A percentile compares a stretch with the other conserved stretches of the same genome.
phyloP scores from a whole-genome alignment of 1,140 invertebrate genomes.

The Dolichoris vasculosae region DNA sequence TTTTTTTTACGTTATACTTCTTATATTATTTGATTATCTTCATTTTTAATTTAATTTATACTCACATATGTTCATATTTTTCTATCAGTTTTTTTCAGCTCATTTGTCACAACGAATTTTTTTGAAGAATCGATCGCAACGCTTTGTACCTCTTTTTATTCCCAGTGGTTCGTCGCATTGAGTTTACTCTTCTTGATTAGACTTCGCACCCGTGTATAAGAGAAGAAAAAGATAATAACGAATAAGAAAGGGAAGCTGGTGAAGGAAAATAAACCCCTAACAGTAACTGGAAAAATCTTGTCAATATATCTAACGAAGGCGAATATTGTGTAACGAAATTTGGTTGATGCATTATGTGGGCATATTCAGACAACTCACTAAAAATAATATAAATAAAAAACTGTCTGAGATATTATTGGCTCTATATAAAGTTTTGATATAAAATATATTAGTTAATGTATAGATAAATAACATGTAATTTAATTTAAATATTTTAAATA shows the following conservation, averaged over 20 bases:
- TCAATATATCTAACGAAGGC: neutral
- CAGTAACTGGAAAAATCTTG: constrained; percentile 23
- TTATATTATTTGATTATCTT: too few relatives aligned
- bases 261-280: constrained; percentile 12
- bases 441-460: too few relatives aligned
- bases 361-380: too few relatives aligned
- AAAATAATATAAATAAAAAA: too few relatives aligned
- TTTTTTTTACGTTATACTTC: too few relatives aligned
- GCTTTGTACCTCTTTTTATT: constrained; percentile 48
- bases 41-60: too few relatives aligned
- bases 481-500: too few relatives aligned
- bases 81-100: constrained; percentile 31
- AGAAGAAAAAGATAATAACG: constrained; percentile 51
- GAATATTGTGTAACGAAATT: neutral
- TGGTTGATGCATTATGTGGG: too few relatives aligned
- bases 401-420: too few relatives aligned
- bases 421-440: too few relatives aligned
- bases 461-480: too few relatives aligned
- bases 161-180: constrained; percentile 62
- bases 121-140: constrained; percentile 60
- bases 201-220: constrained; percentile 60
- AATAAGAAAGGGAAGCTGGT: constrained; percentile 36
- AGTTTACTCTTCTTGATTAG: constrained; percentile 75
- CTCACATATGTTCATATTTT: too few relatives aligned
- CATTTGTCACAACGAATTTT: constrained; percentile 69